Base-by-base conservation (phyloP, 2,888 invertebrate species). In the Watsonalla binaria region DNA sequence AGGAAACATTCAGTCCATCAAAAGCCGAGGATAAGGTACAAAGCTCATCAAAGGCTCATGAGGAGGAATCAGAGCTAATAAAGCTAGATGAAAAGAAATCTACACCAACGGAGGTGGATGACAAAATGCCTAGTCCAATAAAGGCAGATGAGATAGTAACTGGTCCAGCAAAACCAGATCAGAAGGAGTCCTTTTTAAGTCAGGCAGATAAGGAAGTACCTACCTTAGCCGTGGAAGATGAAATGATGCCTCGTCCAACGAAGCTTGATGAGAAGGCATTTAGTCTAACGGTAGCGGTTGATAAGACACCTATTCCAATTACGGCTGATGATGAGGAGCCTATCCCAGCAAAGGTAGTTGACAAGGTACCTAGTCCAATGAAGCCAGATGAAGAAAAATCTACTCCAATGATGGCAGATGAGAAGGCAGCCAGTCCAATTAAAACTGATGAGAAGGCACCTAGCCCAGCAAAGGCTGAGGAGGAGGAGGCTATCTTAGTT, bases 61-160 rank as follows among this genome's bases (percentile, higher is more conserved):
- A n/a, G n/a, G n/a, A n/a, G n/a, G n/a, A n/a, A n/a, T n/a, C n/a
- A n/a, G n/a, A n/a, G n/a, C n/a, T n/a, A n/a, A n/a, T n/a, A n/a
- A n/a, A n/a, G n/a, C n/a, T n/a, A n/a, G n/a, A n/a, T n/a, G n/a
- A n/a, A n/a, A n/a, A n/a, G n/a, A n/a, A n/a, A n/a, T n/a, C n/a
- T n/a, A n/a, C n/a, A n/a, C n/a, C n/a, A 54, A 45, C 52, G 55
- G 56, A 57, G 50, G 51, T 51, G 13, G 56, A 55, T 24, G 46
- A 58, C 39, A 51, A 53, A 66, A 55, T 42, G 58, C 58, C 57
- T 13, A 64, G 62, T 59, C 63, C 65, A 64, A 55, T 58, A 63
- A 59, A 60, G 63, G 61, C 56, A 45, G 57, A 63, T 37, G 60
- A 66, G 54, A 60, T 49, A 50, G 59, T 61, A 7, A 59, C 52